Evolutionary conservation across 1,140 invertebrate species (phyloP), one percentile per base, ranked within the genome.

Genomic region (Drosophila kohkoa): DNA sequence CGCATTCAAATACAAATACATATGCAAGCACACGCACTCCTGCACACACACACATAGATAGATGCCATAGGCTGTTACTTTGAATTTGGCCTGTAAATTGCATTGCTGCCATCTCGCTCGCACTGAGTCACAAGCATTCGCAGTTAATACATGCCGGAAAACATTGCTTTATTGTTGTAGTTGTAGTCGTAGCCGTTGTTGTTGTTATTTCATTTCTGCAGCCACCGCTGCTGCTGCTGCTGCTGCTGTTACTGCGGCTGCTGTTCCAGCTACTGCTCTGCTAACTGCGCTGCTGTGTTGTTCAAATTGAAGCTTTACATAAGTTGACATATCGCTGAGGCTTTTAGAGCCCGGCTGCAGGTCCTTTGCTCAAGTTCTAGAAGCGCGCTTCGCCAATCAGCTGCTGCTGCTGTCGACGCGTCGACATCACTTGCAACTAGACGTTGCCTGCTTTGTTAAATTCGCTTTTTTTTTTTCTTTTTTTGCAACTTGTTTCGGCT

Each of bases 301-400:
- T 35, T 67, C 43, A 62, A 65, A 70, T 62, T 65, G 63, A 71
- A 71, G 79, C 77, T 85, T 86, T 88, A 88, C 83, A 88, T 88
- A 88, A 88, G 83, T 80, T 87, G 83, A 83, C 83, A 87, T 87
- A 58, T 70, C 51, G 74, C 69, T 77, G 72, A 66, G 68, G 59
- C 54, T 64, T 77, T 87, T 76, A 89, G 83, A 83, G 70, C 81
- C 81, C 85, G 83, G 83, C 77, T 89, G 83, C 85, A 88, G 85
- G 83, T 88, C 83, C 85, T 88, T 80, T 80, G 85, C 80, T 73
- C 74, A 83, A 82, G 83, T 89, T 80, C 60, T 45, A 71, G 20
- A 20, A 48, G 59, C 71, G 58, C 67, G 58, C 67, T 38, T 46
- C 54, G 70, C 54, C 16, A 60, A 88, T 87, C 83, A 87, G 83